Evolutionary conservation across 1,140 invertebrate genomes (phyloP).

Genomic region (Anagrus nilaparvatae): DNA sequence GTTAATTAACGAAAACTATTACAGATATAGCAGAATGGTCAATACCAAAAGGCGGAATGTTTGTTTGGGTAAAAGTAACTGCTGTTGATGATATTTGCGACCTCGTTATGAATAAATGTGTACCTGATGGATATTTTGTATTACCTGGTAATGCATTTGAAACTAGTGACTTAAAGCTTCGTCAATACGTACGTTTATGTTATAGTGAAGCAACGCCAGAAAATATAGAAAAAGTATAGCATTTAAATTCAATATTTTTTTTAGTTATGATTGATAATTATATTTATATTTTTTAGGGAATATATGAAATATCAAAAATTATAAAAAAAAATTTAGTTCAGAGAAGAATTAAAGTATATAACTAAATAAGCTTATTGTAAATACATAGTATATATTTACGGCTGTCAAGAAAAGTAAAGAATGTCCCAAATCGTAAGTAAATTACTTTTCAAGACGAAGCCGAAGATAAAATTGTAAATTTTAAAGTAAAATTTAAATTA

Average conservation of each 20-base stretch:
- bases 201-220: conserved; percentile 42
- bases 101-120: conserved; percentile 41
- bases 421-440: too few species aligned
- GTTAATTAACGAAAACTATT: conserved; percentile 30
- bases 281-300: too few species aligned
- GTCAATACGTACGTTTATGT: conserved; percentile 43
- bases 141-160: conserved; percentile 46
- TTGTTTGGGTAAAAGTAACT: conserved; percentile 48
- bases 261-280: too few species aligned
- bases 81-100: conserved; percentile 38
- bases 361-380: too few species aligned
- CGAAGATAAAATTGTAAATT: too few species aligned
- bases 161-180: conserved; percentile 27
- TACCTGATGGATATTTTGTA: conserved; percentile 38
- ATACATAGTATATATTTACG: too few species aligned
- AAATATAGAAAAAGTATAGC: conserved; percentile 45
- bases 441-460: too few species aligned
- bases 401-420: too few species aligned
- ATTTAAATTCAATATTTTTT: too few species aligned
- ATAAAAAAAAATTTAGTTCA: conserved; percentile 6
- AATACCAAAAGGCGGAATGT: conserved; percentile 49
- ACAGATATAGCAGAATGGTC: conserved; percentile 48
- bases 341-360: conserved; percentile 26
- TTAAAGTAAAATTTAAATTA: too few species aligned
- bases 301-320: conserved; percentile 25